Conservation (phyloP, 2,797 vertebrate genomes). For the Scolopax bukidnonensis region DNA sequence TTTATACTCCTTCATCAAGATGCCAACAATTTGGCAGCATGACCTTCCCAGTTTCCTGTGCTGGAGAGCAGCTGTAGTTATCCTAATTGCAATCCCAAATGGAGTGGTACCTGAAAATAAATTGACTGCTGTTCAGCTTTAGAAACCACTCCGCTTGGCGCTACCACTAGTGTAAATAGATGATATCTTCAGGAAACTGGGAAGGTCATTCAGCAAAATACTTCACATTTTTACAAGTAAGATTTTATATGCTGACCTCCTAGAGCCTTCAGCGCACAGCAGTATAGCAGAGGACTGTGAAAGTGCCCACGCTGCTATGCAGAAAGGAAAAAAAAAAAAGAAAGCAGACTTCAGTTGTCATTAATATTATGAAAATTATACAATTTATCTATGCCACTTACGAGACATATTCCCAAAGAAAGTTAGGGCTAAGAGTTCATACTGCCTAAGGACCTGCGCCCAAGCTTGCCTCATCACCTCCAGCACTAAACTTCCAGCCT, state of each 20-base stretch:
- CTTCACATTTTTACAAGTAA: neutral
- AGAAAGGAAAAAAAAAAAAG: neutral
- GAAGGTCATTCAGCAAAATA: neutral
- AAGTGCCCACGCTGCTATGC: neutral
- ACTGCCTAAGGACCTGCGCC: neutral
- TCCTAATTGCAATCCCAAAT: conserved; percentile 54
- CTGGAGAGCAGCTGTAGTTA: conserved; percentile 40
- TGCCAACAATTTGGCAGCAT: neutral
- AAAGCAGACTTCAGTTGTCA: neutral
- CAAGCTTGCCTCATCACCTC: neutral
- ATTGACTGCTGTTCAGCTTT: conserved; percentile 41
- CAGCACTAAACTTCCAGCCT: neutral
- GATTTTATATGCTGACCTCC: neutral
- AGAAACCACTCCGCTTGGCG: neutral
- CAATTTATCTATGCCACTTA: neutral
- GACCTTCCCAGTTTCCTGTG: conserved; percentile 44
- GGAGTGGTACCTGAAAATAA: conserved; percentile 50
- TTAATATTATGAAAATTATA: neutral
- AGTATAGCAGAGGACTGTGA: neutral
- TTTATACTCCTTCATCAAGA: conserved; percentile 34
- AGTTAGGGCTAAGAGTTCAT: neutral
- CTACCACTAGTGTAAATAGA: neutral
- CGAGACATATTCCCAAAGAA: neutral
- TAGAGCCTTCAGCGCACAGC: neutral
- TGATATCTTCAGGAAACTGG: neutral